Evolutionary conservation across 2,113 vertebrate species (phyloP).

Genomic region (Dolichotis patagonum): DNA sequence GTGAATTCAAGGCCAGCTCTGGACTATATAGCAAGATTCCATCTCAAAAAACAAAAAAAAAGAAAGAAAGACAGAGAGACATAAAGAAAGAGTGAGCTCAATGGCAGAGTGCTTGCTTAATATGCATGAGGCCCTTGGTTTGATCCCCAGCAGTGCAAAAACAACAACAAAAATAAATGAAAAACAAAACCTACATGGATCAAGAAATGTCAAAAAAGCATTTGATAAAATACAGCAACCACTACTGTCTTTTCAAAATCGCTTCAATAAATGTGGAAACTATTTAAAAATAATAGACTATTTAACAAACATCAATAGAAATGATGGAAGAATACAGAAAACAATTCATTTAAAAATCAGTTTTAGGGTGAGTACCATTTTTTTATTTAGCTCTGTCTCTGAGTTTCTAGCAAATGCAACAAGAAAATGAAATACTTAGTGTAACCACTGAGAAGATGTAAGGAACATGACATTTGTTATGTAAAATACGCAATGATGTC

Average conservation of each 20-base stretch:
- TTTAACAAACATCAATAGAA: conserved; percentile 20
- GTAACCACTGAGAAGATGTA: background rate
- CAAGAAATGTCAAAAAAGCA: background rate
- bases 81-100: background rate
- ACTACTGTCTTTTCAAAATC: background rate
- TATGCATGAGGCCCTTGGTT: background rate
- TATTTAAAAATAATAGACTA: background rate
- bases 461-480: background rate
- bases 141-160: background rate
- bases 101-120: background rate
- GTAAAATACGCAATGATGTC: background rate
- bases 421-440: conserved; percentile 35
- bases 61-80: background rate
- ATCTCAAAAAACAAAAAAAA: background rate
- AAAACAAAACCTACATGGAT: background rate
- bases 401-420: conserved; percentile 14
- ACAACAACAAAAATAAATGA: background rate
- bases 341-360: conserved; percentile 1
- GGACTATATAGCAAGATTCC: background rate
- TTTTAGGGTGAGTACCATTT: conserved; percentile 9
- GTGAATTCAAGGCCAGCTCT: background rate
- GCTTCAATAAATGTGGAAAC: background rate
- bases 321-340: conserved; percentile 44
- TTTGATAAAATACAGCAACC: conserved; percentile 29
- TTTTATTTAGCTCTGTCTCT: conserved; percentile 10